Evolutionary conservation across 2,797 vertebrate species (phyloP).

Genomic region (Vireo griseus): DNA sequence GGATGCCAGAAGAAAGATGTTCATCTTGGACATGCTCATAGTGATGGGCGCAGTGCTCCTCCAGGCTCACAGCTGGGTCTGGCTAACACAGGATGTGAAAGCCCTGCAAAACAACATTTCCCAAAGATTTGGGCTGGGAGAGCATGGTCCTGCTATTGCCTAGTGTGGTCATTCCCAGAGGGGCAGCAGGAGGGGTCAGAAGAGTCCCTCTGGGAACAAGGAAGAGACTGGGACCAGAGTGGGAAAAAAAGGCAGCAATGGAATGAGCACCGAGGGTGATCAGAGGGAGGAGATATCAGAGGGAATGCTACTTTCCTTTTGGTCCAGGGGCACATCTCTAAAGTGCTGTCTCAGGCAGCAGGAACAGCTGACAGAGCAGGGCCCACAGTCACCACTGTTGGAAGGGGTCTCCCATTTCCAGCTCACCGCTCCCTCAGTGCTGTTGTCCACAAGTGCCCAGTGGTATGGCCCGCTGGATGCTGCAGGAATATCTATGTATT

Average conservation of each 20-base stretch:
- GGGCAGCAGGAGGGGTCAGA: background rate
- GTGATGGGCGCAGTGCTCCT: background rate
- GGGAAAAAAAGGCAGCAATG: background rate
- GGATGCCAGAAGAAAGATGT: background rate
- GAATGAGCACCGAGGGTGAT: background rate
- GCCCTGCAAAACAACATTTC: background rate
- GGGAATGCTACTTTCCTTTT: background rate
- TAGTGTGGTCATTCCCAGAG: background rate
- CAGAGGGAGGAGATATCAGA: background rate
- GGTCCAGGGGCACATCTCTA: background rate
- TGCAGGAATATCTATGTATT: background rate
- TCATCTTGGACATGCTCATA: background rate
- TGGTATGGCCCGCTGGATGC: background rate
- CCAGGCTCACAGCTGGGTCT: background rate
- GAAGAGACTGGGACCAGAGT: background rate
- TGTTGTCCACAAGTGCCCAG: background rate
- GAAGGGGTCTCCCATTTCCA: background rate
- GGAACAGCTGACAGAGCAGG: background rate
- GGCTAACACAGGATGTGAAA: background rate
- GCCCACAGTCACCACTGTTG: rapidly evolving
- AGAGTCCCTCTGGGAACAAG: background rate
- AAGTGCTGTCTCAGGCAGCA: background rate
- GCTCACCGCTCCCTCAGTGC: background rate
- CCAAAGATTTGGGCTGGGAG: background rate
- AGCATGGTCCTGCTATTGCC: background rate